Evolutionary conservation across 2,113 vertebrate genomes (phyloP), one percentile per base, ranked within the genome.

Genomic region (Romanogobio albipinnatus): DNA sequence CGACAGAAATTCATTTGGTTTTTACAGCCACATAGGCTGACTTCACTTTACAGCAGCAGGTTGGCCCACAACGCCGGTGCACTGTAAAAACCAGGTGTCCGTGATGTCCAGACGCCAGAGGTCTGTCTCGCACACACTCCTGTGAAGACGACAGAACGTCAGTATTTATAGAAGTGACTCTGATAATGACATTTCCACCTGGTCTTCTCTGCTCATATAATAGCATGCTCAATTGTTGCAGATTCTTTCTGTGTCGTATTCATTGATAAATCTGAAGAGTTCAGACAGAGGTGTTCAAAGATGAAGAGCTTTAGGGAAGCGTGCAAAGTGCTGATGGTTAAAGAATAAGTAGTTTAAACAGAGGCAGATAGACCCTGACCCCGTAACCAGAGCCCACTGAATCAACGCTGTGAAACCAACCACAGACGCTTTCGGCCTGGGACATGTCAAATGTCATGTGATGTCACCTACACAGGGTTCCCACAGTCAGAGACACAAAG

Each of bases 161-260:
- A 29, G 43, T 66, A 85, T 87, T 82, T 77, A 83, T 82, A 87
- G 83, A 82, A 82, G 24, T 15, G 78, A 70, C 71, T 76, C 62
- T 29, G 19, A 84, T 81, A 78, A 77, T 77, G 77, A 73, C 39
- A 45, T 87, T 84, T 87, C 83, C 78, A 87, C 51, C 71, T 87
- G 77, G 19, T 62, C 61, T 39, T 70, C 36, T 76, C 62, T 70
- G 10, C 64, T 62, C 61, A 5, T 36, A 64, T 59, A 47, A 26
- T 84, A 29, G 39, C 45, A 19, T 29, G 33, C 47, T 59, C 14
- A 36, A 51, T 43, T 49, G 49, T 36, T 24, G 61, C 5, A 61
- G n/a, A n/a, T 9, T 24, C 13, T 26, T 9, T 24, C 33, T 78
- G 9, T 76, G 49, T 51, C 17, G 2, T 13, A 11, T 76, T 13